phyloP scores from a whole-genome alignment of 2,888 invertebrate species.

The Leptura quadrifasciata region DNA sequence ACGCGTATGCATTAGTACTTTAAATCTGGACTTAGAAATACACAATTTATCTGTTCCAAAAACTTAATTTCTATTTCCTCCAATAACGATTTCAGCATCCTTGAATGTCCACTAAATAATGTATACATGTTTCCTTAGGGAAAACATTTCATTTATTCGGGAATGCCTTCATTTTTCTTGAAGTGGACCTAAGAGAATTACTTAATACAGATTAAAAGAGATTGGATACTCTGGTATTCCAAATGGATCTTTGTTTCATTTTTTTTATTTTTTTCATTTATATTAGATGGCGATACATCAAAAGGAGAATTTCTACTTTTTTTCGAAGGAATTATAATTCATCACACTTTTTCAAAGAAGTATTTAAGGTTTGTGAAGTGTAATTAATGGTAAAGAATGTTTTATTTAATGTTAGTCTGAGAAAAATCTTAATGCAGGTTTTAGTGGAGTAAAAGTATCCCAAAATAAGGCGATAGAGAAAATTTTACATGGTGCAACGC shows the following conservation, averaged over 20 bases:
- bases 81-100: conserved; percentile 57
- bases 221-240: conserved; percentile 72
- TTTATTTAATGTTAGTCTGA: not conserved
- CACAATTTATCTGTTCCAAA: conserved; percentile 16
- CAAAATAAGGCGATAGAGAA: too few species aligned
- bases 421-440: not conserved
- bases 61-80: conserved; percentile 53
- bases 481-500: too few species aligned
- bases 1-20: not conserved
- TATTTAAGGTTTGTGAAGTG: not conserved
- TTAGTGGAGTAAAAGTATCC: not conserved
- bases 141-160: conserved; percentile 73
- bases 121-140: conserved; percentile 69
- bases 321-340: conserved; percentile 11
- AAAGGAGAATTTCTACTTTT: conserved; percentile 37
- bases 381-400: not conserved
- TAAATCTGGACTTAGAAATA: not conserved
- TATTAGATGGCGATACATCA: conserved; percentile 59
- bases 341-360: not conserved
- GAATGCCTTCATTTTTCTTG: conserved; percentile 73
- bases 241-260: conserved; percentile 69
- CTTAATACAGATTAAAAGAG: conserved; percentile 74
- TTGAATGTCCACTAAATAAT: conserved; percentile 69
- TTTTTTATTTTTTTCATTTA: conserved; percentile 61
- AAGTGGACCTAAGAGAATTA: conserved; percentile 73